A percentile compares a stretch with the other conserved stretches of the same genome.
phyloP scores from a whole-genome alignment of 2,797 vertebrate genomes.

The Onychomys torridus region DNA sequence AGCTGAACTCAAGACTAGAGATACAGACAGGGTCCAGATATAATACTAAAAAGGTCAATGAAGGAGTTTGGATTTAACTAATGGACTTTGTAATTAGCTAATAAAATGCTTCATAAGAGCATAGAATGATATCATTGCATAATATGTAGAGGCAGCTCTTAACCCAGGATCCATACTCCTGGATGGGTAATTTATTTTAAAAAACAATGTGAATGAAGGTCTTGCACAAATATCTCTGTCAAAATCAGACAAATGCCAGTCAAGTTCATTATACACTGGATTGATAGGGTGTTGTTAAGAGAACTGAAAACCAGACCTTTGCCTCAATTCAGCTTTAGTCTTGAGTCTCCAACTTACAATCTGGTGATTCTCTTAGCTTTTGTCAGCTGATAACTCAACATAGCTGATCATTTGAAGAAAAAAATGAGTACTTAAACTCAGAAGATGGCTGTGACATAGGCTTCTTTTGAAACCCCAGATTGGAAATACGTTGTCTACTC shows the following conservation, averaged over 20 bases:
- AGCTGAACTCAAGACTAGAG: background rate
- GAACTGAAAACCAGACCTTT: conserved; percentile 77
- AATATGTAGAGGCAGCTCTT: background rate
- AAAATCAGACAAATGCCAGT: conserved; percentile 79
- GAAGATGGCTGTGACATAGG: background rate
- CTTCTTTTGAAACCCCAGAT: background rate
- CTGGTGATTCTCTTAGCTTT: conserved; percentile 57
- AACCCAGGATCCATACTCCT: background rate
- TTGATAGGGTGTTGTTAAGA: conserved; percentile 77
- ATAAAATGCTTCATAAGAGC: background rate
- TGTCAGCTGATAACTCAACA: conserved; percentile 60
- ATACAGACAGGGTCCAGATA: background rate
- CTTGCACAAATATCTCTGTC: conserved; percentile 77
- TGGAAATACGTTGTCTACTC: background rate
- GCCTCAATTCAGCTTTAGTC: conserved; percentile 58
- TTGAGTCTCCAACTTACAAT: conserved; percentile 72
- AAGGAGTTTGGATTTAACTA: background rate
- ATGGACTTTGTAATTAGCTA: too few relatives aligned
- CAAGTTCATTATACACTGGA: conserved; percentile 80
- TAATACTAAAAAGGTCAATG: background rate
- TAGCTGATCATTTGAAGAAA: conserved; percentile 10
- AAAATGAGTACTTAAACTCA: background rate
- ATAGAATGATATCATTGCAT: background rate
- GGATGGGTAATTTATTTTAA: conserved; percentile 13
- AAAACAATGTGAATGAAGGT: conserved; percentile 47